A percentile compares a stretch with the other conserved stretches of the same genome.
These are phyloP conservation scores for Dynastes hyllus DNA, from an alignment of 2,888 invertebrate genomes.

Conservation along the genomic window DNA sequence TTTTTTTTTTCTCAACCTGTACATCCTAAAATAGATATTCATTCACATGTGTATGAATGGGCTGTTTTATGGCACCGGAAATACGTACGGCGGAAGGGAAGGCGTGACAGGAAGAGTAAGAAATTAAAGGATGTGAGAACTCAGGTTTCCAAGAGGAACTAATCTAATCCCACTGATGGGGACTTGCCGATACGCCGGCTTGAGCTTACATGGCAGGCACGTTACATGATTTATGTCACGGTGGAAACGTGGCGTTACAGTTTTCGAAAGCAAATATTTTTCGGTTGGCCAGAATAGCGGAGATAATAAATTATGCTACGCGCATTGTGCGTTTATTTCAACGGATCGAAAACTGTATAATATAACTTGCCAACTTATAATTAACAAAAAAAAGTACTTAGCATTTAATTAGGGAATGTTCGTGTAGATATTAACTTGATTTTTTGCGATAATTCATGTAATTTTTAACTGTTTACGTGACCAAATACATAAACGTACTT, in stretches of 20 bases:
- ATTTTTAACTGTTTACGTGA: not conserved
- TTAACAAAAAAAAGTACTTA: not conserved
- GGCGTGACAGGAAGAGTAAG: constrained; percentile 46
- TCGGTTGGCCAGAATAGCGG: not conserved
- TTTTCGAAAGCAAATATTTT: constrained; percentile 33
- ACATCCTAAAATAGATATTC: constrained; percentile 19
- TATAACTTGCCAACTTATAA: not conserved
- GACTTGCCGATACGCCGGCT: constrained; percentile 20
- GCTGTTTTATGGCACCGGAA: constrained; percentile 24
- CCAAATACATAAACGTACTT: not conserved
- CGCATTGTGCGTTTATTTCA: not conserved
- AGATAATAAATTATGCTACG: constrained; percentile 7
- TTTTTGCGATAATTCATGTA: not conserved
- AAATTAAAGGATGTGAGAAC: constrained; percentile 45
- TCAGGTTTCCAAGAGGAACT: constrained; percentile 42
- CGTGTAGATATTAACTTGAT: not conserved
- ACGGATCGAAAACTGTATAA: not conserved
- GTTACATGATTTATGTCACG: constrained; percentile 31
- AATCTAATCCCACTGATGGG: constrained; percentile 36
- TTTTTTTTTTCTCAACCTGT: constrained; percentile 17
- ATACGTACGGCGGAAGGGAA: constrained; percentile 39
- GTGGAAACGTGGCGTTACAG: not conserved
- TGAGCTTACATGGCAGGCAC: not conserved
- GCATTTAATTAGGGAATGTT: not conserved
- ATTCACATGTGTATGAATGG: constrained; percentile 39